These are phyloP conservation scores for Microcebus jonahi DNA, from an alignment of 2,113 vertebrate genomes.

Conservation along the genomic window DNA sequence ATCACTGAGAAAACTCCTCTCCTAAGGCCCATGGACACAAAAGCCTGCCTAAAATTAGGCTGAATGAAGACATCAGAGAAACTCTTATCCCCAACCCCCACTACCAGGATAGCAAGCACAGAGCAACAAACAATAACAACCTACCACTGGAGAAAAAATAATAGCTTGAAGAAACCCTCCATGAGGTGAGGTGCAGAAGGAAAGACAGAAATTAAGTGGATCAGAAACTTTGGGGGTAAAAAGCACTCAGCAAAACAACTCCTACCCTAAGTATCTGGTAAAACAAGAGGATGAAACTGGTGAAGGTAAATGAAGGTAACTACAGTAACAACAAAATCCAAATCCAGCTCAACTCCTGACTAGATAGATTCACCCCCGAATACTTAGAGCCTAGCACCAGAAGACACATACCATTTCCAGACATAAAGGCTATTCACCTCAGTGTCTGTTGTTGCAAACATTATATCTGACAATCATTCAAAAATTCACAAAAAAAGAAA, in stretches of 20 bases:
- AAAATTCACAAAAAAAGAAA: background rate
- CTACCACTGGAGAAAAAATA: background rate
- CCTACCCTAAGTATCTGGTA: background rate
- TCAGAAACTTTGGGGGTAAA: background rate
- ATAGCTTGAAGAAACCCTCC: background rate
- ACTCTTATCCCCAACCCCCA: background rate
- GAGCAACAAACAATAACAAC: background rate
- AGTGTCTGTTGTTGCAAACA: background rate
- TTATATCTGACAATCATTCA: background rate
- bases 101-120: background rate
- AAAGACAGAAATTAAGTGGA: background rate
- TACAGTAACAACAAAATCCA: background rate
- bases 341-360: background rate
- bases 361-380: background rate
- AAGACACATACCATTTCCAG: background rate
- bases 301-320: background rate
- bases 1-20: background rate
- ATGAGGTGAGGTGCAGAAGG: background rate
- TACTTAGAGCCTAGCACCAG: background rate
- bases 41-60: background rate
- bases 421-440: background rate
- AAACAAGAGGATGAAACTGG: background rate
- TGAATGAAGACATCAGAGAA: background rate
- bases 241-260: background rate
- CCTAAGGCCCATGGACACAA: background rate